Percentiles rank a stretch among this genome's conserved stretches.
Conservation (phyloP, 2,888 invertebrate species). For the Parnassius orleans region DNA sequence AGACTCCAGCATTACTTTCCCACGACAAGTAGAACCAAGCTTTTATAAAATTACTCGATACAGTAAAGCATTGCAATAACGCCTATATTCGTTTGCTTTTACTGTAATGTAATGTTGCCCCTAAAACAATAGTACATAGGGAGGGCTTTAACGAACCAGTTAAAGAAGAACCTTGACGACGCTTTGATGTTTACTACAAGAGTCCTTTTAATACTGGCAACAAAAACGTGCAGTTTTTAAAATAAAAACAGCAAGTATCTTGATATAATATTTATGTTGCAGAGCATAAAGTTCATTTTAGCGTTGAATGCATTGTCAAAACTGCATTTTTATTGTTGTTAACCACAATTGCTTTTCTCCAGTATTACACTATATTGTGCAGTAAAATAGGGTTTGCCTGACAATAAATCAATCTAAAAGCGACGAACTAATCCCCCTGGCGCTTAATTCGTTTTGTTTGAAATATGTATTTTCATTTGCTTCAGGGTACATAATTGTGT, state of each 20-base stretch:
- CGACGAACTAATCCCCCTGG: conserved; percentile 55
- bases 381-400: conserved; percentile 30
- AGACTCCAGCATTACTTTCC: conserved; percentile 17
- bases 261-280: neutral
- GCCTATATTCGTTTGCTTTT: conserved; percentile 3
- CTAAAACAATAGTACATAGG: conserved; percentile 22
- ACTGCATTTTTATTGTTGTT: conserved; percentile 6
- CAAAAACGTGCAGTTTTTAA: conserved; percentile 16
- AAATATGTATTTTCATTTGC: conserved; percentile 44
- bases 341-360: conserved; percentile 21
- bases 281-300: conserved; percentile 1
- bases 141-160: conserved; percentile 23
- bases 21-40: conserved; percentile 14
- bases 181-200: conserved; percentile 13
- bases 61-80: neutral
- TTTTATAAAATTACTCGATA: neutral
- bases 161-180: conserved; percentile 12
- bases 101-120: conserved; percentile 3
- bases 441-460: conserved; percentile 48
- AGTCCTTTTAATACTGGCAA: conserved; percentile 18
- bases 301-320: neutral
- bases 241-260: neutral
- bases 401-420: conserved; percentile 39
- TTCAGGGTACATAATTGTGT: conserved; percentile 37
- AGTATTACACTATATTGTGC: conserved; percentile 13